phyloP scores from a whole-genome alignment of 2,888 invertebrate species.

The Pheosia tremula region DNA sequence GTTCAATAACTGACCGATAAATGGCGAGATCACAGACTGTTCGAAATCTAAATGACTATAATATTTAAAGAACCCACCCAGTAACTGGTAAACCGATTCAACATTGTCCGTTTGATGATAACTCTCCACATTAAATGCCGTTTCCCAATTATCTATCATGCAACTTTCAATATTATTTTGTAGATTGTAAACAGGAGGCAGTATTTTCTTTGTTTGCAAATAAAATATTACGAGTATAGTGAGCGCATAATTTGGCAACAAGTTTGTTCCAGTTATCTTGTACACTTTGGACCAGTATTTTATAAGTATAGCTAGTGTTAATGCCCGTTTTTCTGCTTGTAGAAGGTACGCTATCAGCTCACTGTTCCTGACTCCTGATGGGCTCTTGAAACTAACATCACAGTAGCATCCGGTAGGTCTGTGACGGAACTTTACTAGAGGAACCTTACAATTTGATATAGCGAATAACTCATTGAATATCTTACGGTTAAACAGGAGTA shows the following conservation, averaged over 20 bases:
- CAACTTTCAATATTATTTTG: constrained; percentile 54
- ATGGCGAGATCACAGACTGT: constrained; percentile 83
- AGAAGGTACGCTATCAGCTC: constrained; percentile 85
- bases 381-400: constrained; percentile 89
- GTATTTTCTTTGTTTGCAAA: constrained; percentile 85
- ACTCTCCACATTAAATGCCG: constrained; percentile 71
- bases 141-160: constrained; percentile 84
- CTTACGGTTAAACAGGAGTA: constrained; percentile 56
- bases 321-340: constrained; percentile 80
- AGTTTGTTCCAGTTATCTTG: constrained; percentile 81
- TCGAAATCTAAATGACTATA: constrained; percentile 84
- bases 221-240: constrained; percentile 88
- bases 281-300: constrained; percentile 90
- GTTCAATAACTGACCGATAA: constrained; percentile 77
- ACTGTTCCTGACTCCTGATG: constrained; percentile 88
- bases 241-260: constrained; percentile 88
- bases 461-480: constrained; percentile 83
- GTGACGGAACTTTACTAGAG: constrained; percentile 90
- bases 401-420: constrained; percentile 84
- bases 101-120: constrained; percentile 41
- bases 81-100: constrained; percentile 73
- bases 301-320: constrained; percentile 85
- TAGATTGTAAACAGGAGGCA: constrained; percentile 82
- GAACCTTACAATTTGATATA: constrained; percentile 88
- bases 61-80: constrained; percentile 87